phyloP scores from a whole-genome alignment of 2,797 vertebrate genomes.

The Merluccius polli region DNA sequence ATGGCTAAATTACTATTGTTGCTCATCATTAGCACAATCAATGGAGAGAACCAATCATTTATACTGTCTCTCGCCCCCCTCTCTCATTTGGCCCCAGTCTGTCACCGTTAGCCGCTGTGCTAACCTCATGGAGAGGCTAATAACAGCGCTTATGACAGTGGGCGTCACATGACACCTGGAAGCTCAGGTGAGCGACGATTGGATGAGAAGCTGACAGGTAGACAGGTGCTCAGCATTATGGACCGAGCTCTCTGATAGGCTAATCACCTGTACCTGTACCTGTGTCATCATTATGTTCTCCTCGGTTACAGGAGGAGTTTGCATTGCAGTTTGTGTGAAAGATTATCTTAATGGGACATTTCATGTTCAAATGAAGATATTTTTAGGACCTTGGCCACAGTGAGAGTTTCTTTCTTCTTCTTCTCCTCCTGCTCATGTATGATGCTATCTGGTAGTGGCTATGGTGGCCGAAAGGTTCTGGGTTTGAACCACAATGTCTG shows the following conservation, averaged over 20 bases:
- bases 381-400: background rate
- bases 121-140: conserved; percentile 36
- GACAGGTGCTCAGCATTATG: background rate
- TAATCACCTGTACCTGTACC: background rate
- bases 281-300: background rate
- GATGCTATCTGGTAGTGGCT: no score
- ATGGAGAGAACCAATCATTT: conserved; percentile 74
- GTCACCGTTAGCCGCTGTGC: conserved; percentile 50
- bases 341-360: background rate
- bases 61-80: conserved; percentile 51
- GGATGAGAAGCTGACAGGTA: background rate
- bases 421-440: no score
- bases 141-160: conserved; percentile 62
- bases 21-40: conserved; percentile 81
- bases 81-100: conserved; percentile 67
- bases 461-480: no score
- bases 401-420: no score
- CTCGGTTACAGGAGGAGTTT: background rate
- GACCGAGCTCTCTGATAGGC: background rate
- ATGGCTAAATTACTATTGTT: conserved; percentile 83
- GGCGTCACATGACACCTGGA: conserved; percentile 49
- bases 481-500: no score
- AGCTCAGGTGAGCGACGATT: conserved; percentile 9
- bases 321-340: background rate
- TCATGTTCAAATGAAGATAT: background rate